Percentiles rank a stretch among this genome's conserved stretches.
Evolutionary conservation across 2,888 invertebrate genomes (phyloP).

Genomic region (Labia minor): DNA sequence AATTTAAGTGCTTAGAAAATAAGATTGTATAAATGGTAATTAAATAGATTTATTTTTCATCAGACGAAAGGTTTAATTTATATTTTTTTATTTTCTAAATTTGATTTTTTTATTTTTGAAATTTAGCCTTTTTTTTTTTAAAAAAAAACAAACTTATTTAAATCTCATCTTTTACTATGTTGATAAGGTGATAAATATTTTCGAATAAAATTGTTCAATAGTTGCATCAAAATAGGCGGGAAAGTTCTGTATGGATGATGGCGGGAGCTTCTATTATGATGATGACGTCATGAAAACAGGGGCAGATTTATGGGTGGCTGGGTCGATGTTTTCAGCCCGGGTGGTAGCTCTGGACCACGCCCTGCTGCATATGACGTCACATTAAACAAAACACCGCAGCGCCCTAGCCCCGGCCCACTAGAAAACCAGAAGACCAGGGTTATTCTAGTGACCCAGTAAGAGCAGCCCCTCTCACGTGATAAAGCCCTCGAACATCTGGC

Average conservation of each 20-base stretch:
- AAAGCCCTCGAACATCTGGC: not conserved
- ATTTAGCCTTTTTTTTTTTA: too few relatives aligned
- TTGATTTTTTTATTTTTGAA: too few relatives aligned
- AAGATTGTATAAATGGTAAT: too few relatives aligned
- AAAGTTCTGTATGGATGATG: not conserved
- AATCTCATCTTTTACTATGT: too few relatives aligned
- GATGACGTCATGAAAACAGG: not conserved
- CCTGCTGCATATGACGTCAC: conserved; percentile 13
- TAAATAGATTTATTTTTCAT: too few relatives aligned
- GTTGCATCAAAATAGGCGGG: not conserved
- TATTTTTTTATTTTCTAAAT: too few relatives aligned
- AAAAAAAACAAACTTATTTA: too few relatives aligned
- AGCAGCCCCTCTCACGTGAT: not conserved
- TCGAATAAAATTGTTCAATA: too few relatives aligned
- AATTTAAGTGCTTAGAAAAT: too few relatives aligned
- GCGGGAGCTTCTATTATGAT: not conserved
- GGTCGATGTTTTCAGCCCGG: conserved; percentile 6
- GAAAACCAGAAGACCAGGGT: conserved; percentile 7
- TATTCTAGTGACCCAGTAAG: not conserved
- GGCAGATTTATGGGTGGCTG: not conserved
- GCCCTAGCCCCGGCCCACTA: not conserved
- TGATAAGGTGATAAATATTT: too few relatives aligned
- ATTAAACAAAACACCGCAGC: conserved; percentile 13
- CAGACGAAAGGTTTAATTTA: too few relatives aligned
- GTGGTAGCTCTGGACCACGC: not conserved